These are phyloP conservation scores for Kryphioiulus occultus DNA, from an alignment of 2,888 invertebrate genomes.

Conservation along the genomic window DNA sequence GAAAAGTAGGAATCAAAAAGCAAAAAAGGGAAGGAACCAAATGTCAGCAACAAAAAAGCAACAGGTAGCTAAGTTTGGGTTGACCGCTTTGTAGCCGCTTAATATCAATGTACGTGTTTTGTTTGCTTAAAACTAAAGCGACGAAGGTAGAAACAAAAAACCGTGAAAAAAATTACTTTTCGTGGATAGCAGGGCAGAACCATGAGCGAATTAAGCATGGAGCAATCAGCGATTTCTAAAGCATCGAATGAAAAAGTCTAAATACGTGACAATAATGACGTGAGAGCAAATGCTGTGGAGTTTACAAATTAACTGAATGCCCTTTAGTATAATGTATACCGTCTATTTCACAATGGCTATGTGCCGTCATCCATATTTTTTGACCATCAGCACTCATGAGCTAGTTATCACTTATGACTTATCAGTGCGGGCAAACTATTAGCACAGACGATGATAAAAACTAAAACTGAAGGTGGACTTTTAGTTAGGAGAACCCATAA, in stretches of 20 bases:
- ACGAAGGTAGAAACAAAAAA: not conserved
- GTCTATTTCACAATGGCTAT: no score
- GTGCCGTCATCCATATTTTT: no score
- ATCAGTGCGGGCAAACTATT: no score
- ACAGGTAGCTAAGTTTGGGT: not conserved
- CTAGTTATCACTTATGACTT: no score
- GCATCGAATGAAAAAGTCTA: not conserved
- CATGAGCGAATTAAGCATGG: not conserved
- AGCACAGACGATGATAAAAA: no score
- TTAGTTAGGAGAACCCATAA: not conserved
- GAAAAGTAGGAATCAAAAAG: not conserved
- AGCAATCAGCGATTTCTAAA: not conserved
- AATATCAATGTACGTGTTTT: constrained; percentile 10
- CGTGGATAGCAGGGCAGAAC: not conserved
- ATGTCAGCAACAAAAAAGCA: not conserved
- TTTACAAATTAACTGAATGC: no score
- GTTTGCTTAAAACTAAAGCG: not conserved
- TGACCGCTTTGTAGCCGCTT: constrained; percentile 8
- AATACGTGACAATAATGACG: constrained; percentile 30
- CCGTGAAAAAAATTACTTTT: not conserved
- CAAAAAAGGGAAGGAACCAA: not conserved
- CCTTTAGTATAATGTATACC: no score
- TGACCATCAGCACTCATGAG: no score
- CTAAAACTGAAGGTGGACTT: no score
- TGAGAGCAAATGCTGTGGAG: not conserved